Evolutionary conservation across 2,888 invertebrate species (phyloP), one percentile per base, ranked within the genome.

Genomic region (Megastigmus dorsalis): DNA sequence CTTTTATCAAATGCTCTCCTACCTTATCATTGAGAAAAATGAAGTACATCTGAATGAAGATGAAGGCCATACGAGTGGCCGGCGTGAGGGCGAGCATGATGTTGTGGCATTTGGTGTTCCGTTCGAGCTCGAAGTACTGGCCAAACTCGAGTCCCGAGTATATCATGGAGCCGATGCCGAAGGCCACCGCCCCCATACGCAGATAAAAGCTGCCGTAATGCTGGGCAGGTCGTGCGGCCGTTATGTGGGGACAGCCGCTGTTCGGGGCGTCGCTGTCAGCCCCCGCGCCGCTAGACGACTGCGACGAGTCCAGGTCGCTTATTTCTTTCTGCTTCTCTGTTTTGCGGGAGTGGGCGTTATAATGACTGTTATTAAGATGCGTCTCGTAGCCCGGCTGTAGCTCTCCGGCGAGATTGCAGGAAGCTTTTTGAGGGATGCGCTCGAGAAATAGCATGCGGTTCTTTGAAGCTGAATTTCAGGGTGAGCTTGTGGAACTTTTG

Each of bases 11-110:
- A 30, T 15, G 15, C 18, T 38, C 23, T 10, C 48, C 89, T 86
- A 97, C 97, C 93, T 97, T 96, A 87, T 97, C 96, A 89, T 98
- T 98, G 75, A 98, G 92, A 90, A 98, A 98, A 89, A 98, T 97
- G 89, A 98, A 98, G 89, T 98, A 98, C 93, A 98, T 96, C 89
- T 98, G 98, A 84, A 97, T 95, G 89, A 98, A 97, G 83, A 97
- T 98, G 90, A 98, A 98, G 68, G 95, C 94, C 94, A 98, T 96
- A 80, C 97, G 91, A 0, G 97, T 95, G 5, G 97, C 95, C 0
- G 98, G 97, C 3, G 97, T 96, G 63, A 97, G 89, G 0, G 97
- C 97, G 74, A 96, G 90, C 82, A 97, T 91, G 48, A 97, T 94
- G 87, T 97, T 96, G 89, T 96, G 95, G 85, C 98, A 98, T 85